A percentile compares a stretch with the other conserved stretches of the same genome.
Evolutionary conservation across 2,888 invertebrate genomes (phyloP).

Genomic region (Spisula solida): DNA sequence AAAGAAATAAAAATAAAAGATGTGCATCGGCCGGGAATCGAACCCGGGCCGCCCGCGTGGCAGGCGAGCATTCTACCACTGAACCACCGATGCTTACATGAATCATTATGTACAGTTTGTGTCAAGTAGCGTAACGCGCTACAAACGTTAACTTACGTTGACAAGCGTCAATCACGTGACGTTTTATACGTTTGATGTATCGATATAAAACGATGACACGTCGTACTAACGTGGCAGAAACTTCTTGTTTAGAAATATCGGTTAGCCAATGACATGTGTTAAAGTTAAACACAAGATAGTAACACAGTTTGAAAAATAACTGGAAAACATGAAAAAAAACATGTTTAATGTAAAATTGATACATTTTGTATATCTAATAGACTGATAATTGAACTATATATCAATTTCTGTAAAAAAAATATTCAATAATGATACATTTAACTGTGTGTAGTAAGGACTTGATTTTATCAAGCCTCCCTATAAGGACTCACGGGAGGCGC

Average conservation of each 20-base stretch:
- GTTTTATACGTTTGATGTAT: not conserved
- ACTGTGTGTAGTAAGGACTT: not conserved
- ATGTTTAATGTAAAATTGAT: too few relatives aligned
- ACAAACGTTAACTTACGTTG: not conserved
- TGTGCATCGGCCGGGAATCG: constrained; percentile 68
- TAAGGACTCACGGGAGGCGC: not conserved
- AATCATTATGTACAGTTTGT: not conserved
- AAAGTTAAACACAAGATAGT: too few relatives aligned
- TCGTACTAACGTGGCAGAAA: not conserved
- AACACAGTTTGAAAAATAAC: too few relatives aligned
- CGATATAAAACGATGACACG: not conserved
- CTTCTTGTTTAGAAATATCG: not conserved
- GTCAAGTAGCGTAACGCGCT: not conserved
- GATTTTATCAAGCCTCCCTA: not conserved
- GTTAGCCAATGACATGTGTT: too few relatives aligned
- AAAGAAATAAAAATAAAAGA: constrained; percentile 38
- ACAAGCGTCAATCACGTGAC: not conserved
- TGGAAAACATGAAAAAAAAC: too few relatives aligned
- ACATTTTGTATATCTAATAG: too few relatives aligned
- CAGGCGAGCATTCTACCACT: constrained; percentile 71
- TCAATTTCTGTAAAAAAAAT: too few relatives aligned
- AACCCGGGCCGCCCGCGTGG: constrained; percentile 69
- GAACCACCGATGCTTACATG: constrained; percentile 63
- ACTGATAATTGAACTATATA: too few relatives aligned
- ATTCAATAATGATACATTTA: not conserved